Evolutionary conservation across 2,888 invertebrate genomes (phyloP), one percentile per base, ranked within the genome.

Genomic region (Archips xylosteana): DNA sequence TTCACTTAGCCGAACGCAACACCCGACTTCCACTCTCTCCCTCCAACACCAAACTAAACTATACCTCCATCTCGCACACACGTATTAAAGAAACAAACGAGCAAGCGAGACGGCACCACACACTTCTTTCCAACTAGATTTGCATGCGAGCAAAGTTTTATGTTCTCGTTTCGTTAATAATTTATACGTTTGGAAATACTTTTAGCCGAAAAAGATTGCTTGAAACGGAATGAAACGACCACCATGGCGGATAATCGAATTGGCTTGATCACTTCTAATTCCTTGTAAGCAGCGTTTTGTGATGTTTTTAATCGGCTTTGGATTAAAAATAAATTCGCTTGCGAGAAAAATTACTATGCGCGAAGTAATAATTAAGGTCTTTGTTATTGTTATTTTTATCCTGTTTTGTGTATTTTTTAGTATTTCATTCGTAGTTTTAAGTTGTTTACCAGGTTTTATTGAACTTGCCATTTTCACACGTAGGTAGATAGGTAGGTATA

Each of bases 91-190:
- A 79, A 79, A 77, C 78, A 72, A 80, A 77, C 79, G 85, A 64
- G 75, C 79, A 89, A 94, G 85, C 86, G 94, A 90, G 94, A 94
- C 81, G 81, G 87, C 81, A 83, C 73, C 82, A 87, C 90, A 90
- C 92, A 89, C 88, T 92, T 93, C 91, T 92, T 92, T 89, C 81
- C 90, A 92, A 93, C 94, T 92, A 91, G 89, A 94, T 94, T 94
- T 94, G 94, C 94, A 94, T 94, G 91, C 90, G 89, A 86, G 86
- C 91, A 93, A 94, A 94, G 91, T 94, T 94, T 94, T 94, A 92
- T 92, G 93, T 94, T 92, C 93, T 94, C 92, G 89, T 91, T 92
- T 89, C 90, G 90, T 94, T 92, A 94, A 94, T 93, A 91, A 94
- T 94, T 94, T 92, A 94, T 92, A 86, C 92, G 87, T 93, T 94